A percentile compares a stretch with the other conserved stretches of the same genome.
Evolutionary conservation across 2,797 vertebrate species (phyloP).

Genomic region (Phylloscopus collybita): DNA sequence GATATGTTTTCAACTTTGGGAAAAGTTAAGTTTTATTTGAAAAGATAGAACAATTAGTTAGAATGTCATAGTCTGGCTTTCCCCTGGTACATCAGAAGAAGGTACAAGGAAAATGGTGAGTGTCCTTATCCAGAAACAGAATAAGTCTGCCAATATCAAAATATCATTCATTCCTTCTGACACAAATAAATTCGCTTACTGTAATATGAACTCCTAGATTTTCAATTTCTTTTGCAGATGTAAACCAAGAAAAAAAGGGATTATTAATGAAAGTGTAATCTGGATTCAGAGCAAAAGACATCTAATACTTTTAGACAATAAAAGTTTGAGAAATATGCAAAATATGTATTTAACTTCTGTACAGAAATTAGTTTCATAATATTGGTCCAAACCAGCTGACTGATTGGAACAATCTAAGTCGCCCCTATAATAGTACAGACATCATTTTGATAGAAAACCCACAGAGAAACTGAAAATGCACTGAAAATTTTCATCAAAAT

Average conservation of each 20-base stretch:
- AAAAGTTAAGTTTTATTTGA: background rate
- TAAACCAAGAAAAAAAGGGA: accelerated
- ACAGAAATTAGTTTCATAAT: background rate
- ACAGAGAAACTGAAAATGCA: background rate
- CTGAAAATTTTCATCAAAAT: background rate
- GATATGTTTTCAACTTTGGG: background rate
- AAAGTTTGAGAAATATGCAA: background rate
- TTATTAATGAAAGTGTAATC: background rate
- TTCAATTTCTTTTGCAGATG: background rate
- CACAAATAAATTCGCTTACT: background rate
- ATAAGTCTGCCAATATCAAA: background rate
- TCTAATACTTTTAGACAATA: background rate
- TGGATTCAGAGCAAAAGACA: background rate
- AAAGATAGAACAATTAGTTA: background rate
- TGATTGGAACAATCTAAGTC: background rate
- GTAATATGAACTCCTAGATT: background rate
- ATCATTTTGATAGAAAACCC: background rate
- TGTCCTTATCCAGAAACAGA: background rate
- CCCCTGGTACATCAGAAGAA: background rate
- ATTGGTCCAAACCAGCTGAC: background rate
- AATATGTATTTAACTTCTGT: background rate
- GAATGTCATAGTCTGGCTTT: background rate
- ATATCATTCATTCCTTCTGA: background rate
- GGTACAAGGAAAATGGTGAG: background rate
- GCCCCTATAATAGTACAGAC: background rate